phyloP scores from a whole-genome alignment of 2,113 vertebrate genomes.

The Burhinus bistriatus region DNA sequence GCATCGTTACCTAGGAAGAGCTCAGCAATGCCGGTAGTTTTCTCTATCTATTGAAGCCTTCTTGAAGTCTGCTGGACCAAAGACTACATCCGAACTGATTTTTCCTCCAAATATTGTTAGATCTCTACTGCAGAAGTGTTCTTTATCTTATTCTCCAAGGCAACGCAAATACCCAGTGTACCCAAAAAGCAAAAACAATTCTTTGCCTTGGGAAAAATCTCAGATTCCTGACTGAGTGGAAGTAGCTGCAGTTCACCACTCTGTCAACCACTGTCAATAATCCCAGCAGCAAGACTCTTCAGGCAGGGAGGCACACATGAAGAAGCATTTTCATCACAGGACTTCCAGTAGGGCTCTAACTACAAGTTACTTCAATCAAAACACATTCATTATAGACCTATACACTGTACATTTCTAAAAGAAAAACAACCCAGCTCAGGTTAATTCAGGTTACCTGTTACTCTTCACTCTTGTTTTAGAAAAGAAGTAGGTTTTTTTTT shows the following conservation, averaged over 20 bases:
- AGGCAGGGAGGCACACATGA: neutral
- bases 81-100: neutral
- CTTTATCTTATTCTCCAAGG: neutral
- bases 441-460: neutral
- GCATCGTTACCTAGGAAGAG: rapidly evolving
- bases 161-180: neutral
- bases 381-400: neutral
- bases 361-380: neutral
- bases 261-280: neutral
- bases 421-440: neutral
- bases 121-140: neutral
- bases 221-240: neutral
- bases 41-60: neutral
- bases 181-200: neutral
- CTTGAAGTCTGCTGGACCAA: neutral
- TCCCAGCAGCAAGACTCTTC: neutral
- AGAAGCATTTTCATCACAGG: neutral
- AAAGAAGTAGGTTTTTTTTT: rapidly evolving
- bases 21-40: neutral
- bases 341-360: neutral
- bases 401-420: neutral
- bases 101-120: neutral
- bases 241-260: neutral
- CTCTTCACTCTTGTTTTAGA: neutral
- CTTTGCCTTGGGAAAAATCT: neutral